Base-by-base conservation (phyloP, 2,797 vertebrate genomes). In the Periophthalmus magnuspinnatus region DNA sequence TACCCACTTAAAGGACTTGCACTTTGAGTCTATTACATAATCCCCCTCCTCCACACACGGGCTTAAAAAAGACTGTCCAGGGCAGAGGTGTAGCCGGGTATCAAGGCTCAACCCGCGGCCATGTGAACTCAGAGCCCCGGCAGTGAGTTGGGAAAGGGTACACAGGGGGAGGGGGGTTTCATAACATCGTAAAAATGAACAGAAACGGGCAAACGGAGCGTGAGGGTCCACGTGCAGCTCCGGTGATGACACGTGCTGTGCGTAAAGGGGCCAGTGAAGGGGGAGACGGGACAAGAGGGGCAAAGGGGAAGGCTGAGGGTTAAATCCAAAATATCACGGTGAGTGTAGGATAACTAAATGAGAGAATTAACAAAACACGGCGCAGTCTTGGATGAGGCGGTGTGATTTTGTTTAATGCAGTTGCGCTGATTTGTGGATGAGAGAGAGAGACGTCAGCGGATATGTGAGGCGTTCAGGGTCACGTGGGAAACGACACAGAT, bases 241-340 rank as follows among this genome's bases (percentile, higher is more conserved):
- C 68, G 2, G 34, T 69, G 22, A 19, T 57, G 65, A 86, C 91
- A 91, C 89, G 89, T 91, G 88, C 78, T 67, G 58, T 11, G 14
- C 17, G 41, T 59, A 60, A 21, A 69, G 66, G 57, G 57, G 17
- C 33, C 57, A 14, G 57, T 4, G 32, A 17, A 8, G 16, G 57
- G 32, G 28, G 24, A 5, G 14, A 19, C 4, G 57, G 32, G 9
- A 62, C 24, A 41, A n/a, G 21, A 45, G 41, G 41, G 14, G 11
- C 41, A 14, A 3, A 22, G 22, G 10, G 17, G 2, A 10, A 17
- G n/a, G 34, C 16, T 61, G 3, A 9, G 10, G 41, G n/a, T 10
- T 2, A 13, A n/a, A 2, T 2, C 4, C 5, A 9, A 10, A 60
- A 60, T 38, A 9, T 36, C 8, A 11, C 28, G 17, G 0, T n/a